Evolutionary conservation across 64 coral and sea anemone genomes (phyloP), one percentile per base, ranked within the genome.

Genomic region (Astreopora myriophthalma): DNA sequence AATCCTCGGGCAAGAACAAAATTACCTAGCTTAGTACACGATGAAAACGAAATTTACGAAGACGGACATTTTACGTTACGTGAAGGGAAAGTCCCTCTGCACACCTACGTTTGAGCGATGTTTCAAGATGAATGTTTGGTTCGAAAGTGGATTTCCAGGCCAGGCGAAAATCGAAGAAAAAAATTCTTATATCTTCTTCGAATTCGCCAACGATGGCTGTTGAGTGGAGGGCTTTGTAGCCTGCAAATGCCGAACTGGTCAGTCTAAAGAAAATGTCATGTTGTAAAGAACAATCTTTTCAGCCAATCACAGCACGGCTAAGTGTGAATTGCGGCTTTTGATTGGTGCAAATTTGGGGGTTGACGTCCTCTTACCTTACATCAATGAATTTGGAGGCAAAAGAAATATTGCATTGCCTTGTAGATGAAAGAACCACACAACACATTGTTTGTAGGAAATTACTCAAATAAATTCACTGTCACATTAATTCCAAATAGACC

Each of bases 241-340:
- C 74, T 81, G 75, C 91, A 89, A 88, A 97, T 97, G 92, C 95
- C 95, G 95, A 97, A 97, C 87, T 74, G 95, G 93, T 87, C 91
- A 49, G 73, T 73, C 86, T 90, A 92, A 91, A 91, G 90, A 97
- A n/a, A 94, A 97, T 97, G 92, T 90, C 95, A 97, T 94, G 78
- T 92, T 93, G 64, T 87, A 76, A 90, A 93, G 91, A 94, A 97
- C 87, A 97, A 91, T 80, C 52, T 80, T 23, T 20, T 68, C 61
- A 86, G 32, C 95, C 95, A 97, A 97, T 97, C 91, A 97, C 28
- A 73, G 63, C 63, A 48, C 92, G 74, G 40, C 74, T 52, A 82
- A 69, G 61, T 86, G 92, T 79, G 46, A 65, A 87, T 80, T 48
- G 1, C 58, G 13, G 82, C 3, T 33, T 70, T 74, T 94, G 95